phyloP scores from a whole-genome alignment of 2,113 vertebrate species.

The Ptilorrhoa leucosticta region DNA sequence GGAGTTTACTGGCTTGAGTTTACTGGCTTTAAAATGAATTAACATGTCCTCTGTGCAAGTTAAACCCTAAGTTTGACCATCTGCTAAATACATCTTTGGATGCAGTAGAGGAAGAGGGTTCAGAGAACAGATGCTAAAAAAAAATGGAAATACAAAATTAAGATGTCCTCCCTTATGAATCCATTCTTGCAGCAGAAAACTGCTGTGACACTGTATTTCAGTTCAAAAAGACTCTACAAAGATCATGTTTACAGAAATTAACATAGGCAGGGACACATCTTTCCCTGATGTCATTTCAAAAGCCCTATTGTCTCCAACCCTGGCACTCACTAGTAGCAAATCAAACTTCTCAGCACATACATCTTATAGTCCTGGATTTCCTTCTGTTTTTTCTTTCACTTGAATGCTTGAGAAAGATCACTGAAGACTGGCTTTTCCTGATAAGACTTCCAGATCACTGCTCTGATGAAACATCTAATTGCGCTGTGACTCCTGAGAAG shows the following conservation, averaged over 20 bases:
- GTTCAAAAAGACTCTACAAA: neutral
- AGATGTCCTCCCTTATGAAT: neutral
- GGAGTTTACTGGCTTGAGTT: neutral
- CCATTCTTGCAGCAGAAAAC: neutral
- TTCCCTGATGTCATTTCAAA: conserved; percentile 20
- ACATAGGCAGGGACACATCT: neutral
- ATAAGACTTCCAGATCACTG: neutral
- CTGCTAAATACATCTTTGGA: neutral
- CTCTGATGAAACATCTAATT: neutral
- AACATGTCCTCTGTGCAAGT: neutral
- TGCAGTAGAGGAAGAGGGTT: neutral
- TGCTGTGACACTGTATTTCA: neutral
- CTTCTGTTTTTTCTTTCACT: neutral
- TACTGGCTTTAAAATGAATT: neutral
- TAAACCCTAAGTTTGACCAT: neutral
- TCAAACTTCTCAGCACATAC: neutral
- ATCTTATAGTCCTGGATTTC: neutral
- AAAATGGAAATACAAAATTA: neutral
- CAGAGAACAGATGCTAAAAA: neutral
- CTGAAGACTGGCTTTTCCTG: neutral
- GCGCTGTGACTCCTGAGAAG: neutral
- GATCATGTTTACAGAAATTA: conserved; percentile 31
- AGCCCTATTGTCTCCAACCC: neutral
- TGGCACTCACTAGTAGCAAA: neutral
- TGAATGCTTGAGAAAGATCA: neutral